Conservation (phyloP, 92 coral and sea anemone genomes). For the Isaurus tuberculatus region DNA sequence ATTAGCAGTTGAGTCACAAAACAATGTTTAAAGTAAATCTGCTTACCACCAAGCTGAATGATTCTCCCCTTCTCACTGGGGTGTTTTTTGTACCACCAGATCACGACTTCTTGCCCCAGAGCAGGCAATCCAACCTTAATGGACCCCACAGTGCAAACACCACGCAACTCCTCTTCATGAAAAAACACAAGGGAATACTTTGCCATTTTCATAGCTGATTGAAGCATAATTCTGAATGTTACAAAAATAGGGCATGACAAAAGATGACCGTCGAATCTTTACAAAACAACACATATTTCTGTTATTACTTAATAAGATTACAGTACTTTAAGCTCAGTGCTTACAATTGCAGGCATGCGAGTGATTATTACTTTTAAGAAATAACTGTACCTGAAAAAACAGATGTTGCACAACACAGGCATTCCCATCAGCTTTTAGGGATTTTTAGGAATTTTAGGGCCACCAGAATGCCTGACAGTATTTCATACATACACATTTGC, state of each 20-base stretch:
- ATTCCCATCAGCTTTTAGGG: neutral
- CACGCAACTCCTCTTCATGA: neutral
- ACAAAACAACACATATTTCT: neutral
- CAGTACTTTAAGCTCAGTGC: neutral
- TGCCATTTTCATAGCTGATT: neutral
- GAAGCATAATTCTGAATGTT: conserved; percentile 5
- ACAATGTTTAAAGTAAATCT: too few relatives aligned
- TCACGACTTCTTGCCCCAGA: neutral
- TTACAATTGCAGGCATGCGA: neutral
- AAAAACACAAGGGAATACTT: neutral
- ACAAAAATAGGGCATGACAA: neutral
- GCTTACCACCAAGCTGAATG: neutral
- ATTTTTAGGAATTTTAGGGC: neutral
- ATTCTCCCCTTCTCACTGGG: neutral
- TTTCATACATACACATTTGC: neutral
- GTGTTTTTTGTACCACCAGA: neutral
- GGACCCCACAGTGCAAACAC: neutral
- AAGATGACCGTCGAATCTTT: neutral
- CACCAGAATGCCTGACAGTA: neutral
- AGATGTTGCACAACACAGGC: neutral
- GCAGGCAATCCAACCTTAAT: neutral
- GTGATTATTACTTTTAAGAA: neutral
- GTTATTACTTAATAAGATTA: neutral
- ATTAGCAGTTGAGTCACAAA: neutral
- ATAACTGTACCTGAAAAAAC: too few relatives aligned